These are phyloP conservation scores for Asbolus verrucosus DNA, from an alignment of 1,140 invertebrate genomes.

Conservation along the genomic window DNA sequence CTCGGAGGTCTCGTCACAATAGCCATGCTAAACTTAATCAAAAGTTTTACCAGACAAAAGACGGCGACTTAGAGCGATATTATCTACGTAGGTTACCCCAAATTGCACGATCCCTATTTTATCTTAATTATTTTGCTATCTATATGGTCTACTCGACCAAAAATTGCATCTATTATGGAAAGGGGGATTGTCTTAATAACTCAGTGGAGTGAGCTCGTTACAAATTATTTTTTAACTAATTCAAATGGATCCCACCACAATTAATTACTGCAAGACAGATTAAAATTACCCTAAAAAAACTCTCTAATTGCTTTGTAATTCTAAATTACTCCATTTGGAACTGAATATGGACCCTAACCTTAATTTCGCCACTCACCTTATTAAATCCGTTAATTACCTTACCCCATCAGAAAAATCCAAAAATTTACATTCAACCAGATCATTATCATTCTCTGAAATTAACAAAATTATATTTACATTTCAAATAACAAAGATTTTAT, in stretches of 20 bases:
- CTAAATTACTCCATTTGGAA: constrained; percentile 1
- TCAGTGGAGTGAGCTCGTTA: neutral
- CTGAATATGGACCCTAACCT: too few species aligned
- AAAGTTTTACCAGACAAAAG: constrained; percentile 54
- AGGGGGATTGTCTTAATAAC: neutral
- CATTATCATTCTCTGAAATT: too few species aligned
- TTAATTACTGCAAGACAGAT: neutral
- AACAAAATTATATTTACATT: too few species aligned
- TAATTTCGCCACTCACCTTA: constrained; percentile 10
- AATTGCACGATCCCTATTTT: constrained; percentile 51
- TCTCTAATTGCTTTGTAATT: constrained; percentile 1
- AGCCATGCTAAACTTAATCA: constrained; percentile 52
- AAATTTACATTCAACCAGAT: too few species aligned
- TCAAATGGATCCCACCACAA: neutral
- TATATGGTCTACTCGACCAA: constrained; percentile 44
- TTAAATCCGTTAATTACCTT: neutral
- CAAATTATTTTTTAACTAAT: constrained; percentile 7
- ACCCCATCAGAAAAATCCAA: neutral
- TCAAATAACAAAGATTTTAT: too few species aligned
- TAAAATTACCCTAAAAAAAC: constrained; percentile 6
- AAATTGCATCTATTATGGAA: constrained; percentile 26
- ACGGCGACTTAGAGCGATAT: constrained; percentile 48
- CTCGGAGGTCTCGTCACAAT: constrained; percentile 48
- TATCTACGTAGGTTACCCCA: constrained; percentile 52
- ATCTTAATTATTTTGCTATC: constrained; percentile 56